Conservation (phyloP, 1,140 invertebrate species). For the Diachasmimorpha longicaudata region DNA sequence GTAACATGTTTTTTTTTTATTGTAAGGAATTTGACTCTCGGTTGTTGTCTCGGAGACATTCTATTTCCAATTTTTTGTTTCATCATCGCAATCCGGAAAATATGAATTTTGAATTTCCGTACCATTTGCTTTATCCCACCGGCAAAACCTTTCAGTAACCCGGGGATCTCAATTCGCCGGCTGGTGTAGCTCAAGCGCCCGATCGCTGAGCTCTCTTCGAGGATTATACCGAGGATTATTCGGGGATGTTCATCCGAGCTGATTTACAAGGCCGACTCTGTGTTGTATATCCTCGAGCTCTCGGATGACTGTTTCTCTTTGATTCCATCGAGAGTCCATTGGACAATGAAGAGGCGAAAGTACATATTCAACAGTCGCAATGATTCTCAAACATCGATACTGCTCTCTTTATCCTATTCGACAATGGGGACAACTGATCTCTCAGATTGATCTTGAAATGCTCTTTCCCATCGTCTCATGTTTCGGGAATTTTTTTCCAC, state of each 20-base stretch:
- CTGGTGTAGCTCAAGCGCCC: slow-evolving; percentile 41
- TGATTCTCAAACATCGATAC: neutral
- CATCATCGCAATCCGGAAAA: no score
- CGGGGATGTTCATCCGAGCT: slow-evolving; percentile 54
- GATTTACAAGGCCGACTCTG: slow-evolving; percentile 55
- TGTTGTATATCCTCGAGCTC: slow-evolving; percentile 1
- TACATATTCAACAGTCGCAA: neutral
- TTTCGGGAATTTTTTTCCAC: neutral
- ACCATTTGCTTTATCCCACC: slow-evolving; percentile 7
- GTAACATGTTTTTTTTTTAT: neutral
- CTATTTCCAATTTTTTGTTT: no score
- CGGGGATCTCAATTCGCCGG: slow-evolving; percentile 30
- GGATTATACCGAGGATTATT: slow-evolving; percentile 58
- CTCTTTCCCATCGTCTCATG: neutral
- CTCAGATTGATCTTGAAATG: slow-evolving; percentile 16
- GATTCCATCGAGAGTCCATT: slow-evolving; percentile 26
- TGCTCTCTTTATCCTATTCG: slow-evolving; percentile 31
- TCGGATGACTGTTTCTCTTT: slow-evolving; percentile 26
- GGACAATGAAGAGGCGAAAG: slow-evolving; percentile 36
- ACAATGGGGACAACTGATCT: neutral
- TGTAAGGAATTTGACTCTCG: neutral
- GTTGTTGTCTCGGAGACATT: no score
- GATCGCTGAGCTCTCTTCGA: neutral
- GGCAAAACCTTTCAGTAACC: neutral
- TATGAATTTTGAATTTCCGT: neutral